Percentiles rank a stretch among this genome's conserved stretches.
phyloP scores from a whole-genome alignment of 2,888 invertebrate species.

The Teinopalpus imperialis region DNA sequence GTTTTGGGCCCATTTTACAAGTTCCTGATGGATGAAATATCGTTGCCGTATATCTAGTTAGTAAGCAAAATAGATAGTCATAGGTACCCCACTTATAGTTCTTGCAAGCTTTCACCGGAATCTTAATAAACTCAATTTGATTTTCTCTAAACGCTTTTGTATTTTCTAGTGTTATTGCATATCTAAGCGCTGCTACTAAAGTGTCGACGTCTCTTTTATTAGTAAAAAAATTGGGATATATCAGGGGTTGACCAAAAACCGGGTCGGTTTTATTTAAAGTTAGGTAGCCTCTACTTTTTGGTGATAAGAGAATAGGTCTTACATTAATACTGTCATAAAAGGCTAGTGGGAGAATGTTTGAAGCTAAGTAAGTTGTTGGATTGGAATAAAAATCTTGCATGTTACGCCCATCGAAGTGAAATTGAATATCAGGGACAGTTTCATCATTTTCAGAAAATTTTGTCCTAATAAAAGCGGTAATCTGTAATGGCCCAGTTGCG shows the following conservation, averaged over 20 bases:
- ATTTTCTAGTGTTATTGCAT: constrained; percentile 76
- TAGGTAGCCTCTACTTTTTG: constrained; percentile 83
- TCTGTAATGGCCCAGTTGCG: constrained; percentile 77
- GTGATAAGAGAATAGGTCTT: constrained; percentile 82
- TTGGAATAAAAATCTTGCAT: constrained; percentile 79
- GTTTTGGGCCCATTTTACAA: constrained; percentile 61
- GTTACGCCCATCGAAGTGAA: constrained; percentile 81
- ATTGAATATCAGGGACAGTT: constrained; percentile 85
- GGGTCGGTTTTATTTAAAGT: constrained; percentile 86
- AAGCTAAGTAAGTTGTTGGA: constrained; percentile 71
- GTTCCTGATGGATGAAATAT: constrained; percentile 76
- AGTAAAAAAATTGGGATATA: constrained; percentile 86
- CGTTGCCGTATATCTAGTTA: constrained; percentile 81
- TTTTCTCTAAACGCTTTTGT: constrained; percentile 79
- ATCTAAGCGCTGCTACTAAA: constrained; percentile 83
- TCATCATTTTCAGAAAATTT: constrained; percentile 70
- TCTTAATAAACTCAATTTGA: constrained; percentile 77
- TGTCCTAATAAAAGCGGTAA: constrained; percentile 80
- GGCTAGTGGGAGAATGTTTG: constrained; percentile 72
- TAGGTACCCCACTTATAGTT: constrained; percentile 79
- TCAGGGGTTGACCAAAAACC: constrained; percentile 84
- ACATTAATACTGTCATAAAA: constrained; percentile 84
- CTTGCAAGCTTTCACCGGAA: constrained; percentile 80
- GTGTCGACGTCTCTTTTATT: constrained; percentile 82
- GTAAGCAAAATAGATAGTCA: constrained; percentile 85